Evolutionary conservation across 2,888 invertebrate genomes (phyloP).

Genomic region (Ypsolopha scabrella): DNA sequence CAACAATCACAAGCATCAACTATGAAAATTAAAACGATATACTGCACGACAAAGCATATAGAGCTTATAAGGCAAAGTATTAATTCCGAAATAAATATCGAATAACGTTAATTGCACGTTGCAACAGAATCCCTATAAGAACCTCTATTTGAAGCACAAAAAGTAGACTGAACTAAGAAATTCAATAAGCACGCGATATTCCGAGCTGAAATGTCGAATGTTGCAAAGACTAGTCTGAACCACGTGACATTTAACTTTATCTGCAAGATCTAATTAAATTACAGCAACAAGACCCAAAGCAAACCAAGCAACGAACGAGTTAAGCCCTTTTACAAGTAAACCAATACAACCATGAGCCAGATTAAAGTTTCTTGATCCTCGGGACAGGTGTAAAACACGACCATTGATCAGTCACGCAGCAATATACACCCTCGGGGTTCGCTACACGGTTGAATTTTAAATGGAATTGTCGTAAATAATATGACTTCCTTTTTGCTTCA

Average conservation of each 20-base stretch:
- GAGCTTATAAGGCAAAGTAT: too few species aligned
- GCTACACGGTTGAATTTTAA: conserved; percentile 29
- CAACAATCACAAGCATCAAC: too few species aligned
- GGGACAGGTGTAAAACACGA: conserved; percentile 45
- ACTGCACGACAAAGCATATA: too few species aligned
- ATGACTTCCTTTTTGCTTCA: conserved; percentile 40
- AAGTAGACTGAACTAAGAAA: neutral
- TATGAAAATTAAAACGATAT: too few species aligned
- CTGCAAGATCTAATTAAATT: conserved; percentile 47
- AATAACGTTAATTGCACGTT: too few species aligned
- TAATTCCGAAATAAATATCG: too few species aligned
- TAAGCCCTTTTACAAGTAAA: conserved; percentile 28
- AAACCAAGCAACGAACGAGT: conserved; percentile 26
- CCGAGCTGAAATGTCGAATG: conserved; percentile 26
- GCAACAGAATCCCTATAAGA: too few species aligned
- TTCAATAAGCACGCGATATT: neutral
- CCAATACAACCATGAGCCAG: conserved; percentile 33
- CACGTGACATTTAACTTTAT: conserved; percentile 53
- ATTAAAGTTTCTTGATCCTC: conserved; percentile 55
- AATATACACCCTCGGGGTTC: neutral
- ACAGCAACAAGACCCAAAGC: conserved; percentile 37
- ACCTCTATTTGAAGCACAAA: too few species aligned
- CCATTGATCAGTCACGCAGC: neutral
- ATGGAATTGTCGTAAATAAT: conserved; percentile 11
- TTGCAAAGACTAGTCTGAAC: conserved; percentile 24